Evolutionary conservation across 1,140 invertebrate genomes (phyloP), one percentile per base, ranked within the genome.

Genomic region (Drosophila quadrilineata): DNA sequence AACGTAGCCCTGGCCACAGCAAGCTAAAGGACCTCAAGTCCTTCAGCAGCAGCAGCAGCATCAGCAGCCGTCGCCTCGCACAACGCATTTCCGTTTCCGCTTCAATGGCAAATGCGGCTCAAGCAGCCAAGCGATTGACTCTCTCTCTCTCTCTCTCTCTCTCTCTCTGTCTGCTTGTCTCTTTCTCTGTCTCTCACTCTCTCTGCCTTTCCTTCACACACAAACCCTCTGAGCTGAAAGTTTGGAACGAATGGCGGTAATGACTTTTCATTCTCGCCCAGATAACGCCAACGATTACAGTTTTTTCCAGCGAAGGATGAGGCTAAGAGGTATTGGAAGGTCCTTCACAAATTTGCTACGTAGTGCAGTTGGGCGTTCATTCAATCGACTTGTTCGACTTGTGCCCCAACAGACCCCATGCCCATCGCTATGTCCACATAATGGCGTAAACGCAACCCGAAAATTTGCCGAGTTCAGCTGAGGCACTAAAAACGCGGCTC

Each of bases 231-330:
- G 38, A 24, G 22, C 48, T 54, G 54, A 31, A 62, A 67, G 29
- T 57, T 64, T 38, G 74, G 66, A 79, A 85, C 74, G 79, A 84
- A 84, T 84, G 79, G 79, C 79, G 74, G 79, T 84, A 84, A 84
- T 84, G 79, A 84, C 79, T 84, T 84, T 84, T 84, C 79, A 84
- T 84, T 85, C 75, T 85, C 79, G 59, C 71, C 75, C 63, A 85
- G 79, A 85, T 85, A 85, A 85, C 66, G 79, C 79, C 74, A 84
- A 62, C 59, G 75, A 84, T 80, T 56, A 57, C 58, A n/a, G n/a
- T 66, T 71, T 52, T 66, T 62, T 28, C 53, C 62, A 43, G 26
- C 57, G 52, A 53, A 29, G 31, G 17, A 10, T 2, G 14, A 22
- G 4, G 17, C 12, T 6, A 35, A 17, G 6, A 12, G 45, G 22